Percentiles rank a stretch among this genome's conserved stretches.
These are phyloP conservation scores for Elmis aenea DNA, from an alignment of 2,888 invertebrate genomes.

Conservation along the genomic window DNA sequence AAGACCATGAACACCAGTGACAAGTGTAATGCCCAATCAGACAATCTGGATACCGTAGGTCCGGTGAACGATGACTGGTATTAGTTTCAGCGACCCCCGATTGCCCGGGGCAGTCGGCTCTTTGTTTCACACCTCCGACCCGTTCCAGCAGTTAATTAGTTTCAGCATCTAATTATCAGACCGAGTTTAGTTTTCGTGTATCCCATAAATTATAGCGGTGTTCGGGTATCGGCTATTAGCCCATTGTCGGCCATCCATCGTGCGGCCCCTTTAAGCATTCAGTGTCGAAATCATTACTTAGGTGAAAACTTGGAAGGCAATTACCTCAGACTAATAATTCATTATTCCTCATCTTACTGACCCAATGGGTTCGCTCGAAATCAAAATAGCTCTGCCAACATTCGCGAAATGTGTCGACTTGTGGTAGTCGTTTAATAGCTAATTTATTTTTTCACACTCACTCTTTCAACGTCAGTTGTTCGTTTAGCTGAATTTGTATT, in stretches of 20 bases:
- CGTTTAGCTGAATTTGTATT: too few relatives aligned
- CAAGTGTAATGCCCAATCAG: slow-evolving; percentile 20
- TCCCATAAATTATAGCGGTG: slow-evolving; percentile 46
- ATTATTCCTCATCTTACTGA: slow-evolving; percentile 31
- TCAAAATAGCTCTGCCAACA: too few relatives aligned
- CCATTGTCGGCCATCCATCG: slow-evolving; percentile 40
- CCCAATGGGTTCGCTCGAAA: not conserved
- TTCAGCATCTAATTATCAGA: slow-evolving; percentile 52
- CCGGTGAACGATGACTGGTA: slow-evolving; percentile 52
- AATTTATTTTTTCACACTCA: not conserved
- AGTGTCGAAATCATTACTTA: slow-evolving; percentile 53
- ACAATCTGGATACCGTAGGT: slow-evolving; percentile 35
- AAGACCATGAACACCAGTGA: slow-evolving; percentile 12
- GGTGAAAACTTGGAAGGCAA: slow-evolving; percentile 50
- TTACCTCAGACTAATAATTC: slow-evolving; percentile 46
- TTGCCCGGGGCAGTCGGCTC: slow-evolving; percentile 42
- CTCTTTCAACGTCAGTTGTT: not conserved
- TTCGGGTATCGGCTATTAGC: slow-evolving; percentile 35
- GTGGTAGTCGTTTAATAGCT: too few relatives aligned
- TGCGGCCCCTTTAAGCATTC: slow-evolving; percentile 47
- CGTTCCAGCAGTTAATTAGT: slow-evolving; percentile 50
- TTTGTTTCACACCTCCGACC: slow-evolving; percentile 50
- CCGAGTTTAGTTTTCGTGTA: slow-evolving; percentile 45
- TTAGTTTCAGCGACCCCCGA: slow-evolving; percentile 45
- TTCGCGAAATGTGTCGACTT: too few relatives aligned